Evolutionary conservation across 1,140 invertebrate species (phyloP), one percentile per base, ranked within the genome.

Genomic region (Argopecten irradians): DNA sequence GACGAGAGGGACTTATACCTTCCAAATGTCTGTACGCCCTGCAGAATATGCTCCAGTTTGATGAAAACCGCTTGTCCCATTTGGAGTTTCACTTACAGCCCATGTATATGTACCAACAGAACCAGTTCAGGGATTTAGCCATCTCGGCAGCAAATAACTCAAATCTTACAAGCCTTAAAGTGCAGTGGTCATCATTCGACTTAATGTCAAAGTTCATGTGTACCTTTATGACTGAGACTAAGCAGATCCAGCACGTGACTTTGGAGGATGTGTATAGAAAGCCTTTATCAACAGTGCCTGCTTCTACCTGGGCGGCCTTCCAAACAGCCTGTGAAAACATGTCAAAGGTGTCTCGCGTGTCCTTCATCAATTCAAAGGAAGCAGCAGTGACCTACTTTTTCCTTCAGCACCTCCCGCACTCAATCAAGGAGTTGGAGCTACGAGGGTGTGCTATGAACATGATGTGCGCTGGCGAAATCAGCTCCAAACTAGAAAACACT

Each of bases 401-500:
- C 22, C 39, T 94, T 14, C 91, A 92, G 19, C 90, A 93, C 85
- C 86, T 93, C 2, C 93, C 93, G 28, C 83, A 87, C 34, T 88
- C 90, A 16, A 88, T 94, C 7, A 34, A 89, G 39, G 55, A 89
- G 13, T 83, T 94, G 11, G 89, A 92, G 84, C 89, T 94, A 32
- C 88, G 89, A 3, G 90, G 91, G 84, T 93, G 92, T 85, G 87
- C 88, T 8, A 82, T 94, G 14, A 94, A 94, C 84, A 88, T 91
- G 84, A 92, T 93, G 90, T 92, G 91, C 46, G 91, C 93, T 8
- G 82, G 89, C 0, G 92, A 93, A 87, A 83, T 94, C 22, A 90
- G 90, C 8, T 43, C 85, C 32, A 89, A 93, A 87, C 84, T 94
- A 36, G 93, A 94, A 28, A 89, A 91, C 0, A 92, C 91, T 13